Conservation (phyloP, 1,140 invertebrate species). For the Drosophila nannoptera region DNA sequence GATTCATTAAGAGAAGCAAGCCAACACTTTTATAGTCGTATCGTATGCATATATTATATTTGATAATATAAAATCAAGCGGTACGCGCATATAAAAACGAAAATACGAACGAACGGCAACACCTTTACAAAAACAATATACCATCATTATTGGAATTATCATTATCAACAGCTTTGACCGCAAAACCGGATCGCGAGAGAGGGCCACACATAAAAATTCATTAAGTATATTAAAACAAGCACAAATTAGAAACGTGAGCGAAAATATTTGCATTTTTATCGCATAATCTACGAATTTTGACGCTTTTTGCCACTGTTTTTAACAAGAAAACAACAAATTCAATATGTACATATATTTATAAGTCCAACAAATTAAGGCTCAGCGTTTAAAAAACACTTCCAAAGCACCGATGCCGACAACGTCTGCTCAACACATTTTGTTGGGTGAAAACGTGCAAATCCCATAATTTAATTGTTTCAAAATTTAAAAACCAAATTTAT, state of each 20-base stretch:
- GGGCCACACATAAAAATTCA: conserved; percentile 61
- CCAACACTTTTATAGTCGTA: conserved; percentile 64
- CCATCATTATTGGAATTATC: conserved; percentile 74
- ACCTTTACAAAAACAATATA: conserved; percentile 71
- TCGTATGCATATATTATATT: conserved; percentile 69
- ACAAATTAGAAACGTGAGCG: conserved; percentile 69
- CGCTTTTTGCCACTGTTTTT: conserved; percentile 75
- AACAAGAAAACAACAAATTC: conserved; percentile 45
- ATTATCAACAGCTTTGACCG: conserved; percentile 73
- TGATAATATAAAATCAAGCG: conserved; percentile 53
- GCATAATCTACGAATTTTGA: conserved; percentile 75
- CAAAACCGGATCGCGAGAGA: conserved; percentile 58
- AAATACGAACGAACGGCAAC: conserved; percentile 56
- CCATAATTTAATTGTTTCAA: conserved; percentile 76
- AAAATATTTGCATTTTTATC: conserved; percentile 68
- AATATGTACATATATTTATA: conserved; percentile 37
- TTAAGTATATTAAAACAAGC: conserved; percentile 77
- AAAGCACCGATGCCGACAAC: conserved; percentile 55
- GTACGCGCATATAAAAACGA: conserved; percentile 50
- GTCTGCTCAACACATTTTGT: conserved; percentile 10
- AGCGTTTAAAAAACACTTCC: conserved; percentile 67
- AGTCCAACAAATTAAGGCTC: conserved; percentile 47
- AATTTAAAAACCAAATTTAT: conserved; percentile 64
- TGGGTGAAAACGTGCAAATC: conserved; percentile 74
- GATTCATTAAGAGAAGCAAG: conserved; percentile 56